Evolutionary conservation across 53 echinoderm and acorn worm genomes (phyloP), one percentile per base, ranked within the genome.

Genomic region (Paracentrotus lividus): DNA sequence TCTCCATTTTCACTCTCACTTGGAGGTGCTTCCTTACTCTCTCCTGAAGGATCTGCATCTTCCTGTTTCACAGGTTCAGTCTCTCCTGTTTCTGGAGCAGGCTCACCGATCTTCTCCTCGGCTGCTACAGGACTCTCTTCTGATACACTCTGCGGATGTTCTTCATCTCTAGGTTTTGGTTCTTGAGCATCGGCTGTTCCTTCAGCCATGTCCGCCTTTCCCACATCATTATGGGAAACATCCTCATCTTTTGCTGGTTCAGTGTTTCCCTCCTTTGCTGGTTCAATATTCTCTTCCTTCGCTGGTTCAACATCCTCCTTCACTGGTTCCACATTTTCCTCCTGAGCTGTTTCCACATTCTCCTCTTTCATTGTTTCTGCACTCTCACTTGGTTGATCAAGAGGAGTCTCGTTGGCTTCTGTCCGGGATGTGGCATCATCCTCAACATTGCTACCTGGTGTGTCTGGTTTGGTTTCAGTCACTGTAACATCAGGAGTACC

Each of bases 391-490:
- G 55, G n/a, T 92, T 14, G 36, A 77, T 77, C 59, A 0, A 10
- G 44, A 44, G 44, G 57, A 43, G 81, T 85, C 81, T 89, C 61
- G 49, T 24, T 76, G 36, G 89, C 49, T 53, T 88, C 56, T 27
- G 68, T 92, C 23, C 29, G 31, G 23, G 65, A 36, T 15, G 53
- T 16, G 3, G 5, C 56, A 13, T 89, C 89, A 9, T 64, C 89
- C 29, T 89, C 66, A 8, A 18, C 31, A 18, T 67, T 52, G 76
- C 67, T 90, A 69, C n/a, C 27, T 8, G 69, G 69, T 12, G 75
- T 90, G 16, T 90, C 91, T 36, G 91, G 91, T 52, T 90, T 90
- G 69, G 36, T 90, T 32, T 45, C 91, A 34, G 91, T 38, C 21
- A 90, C 91, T 52, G 91, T 90, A 31, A 90, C 75, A 49, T 90